phyloP scores from a whole-genome alignment of 2,888 invertebrate species.

The Scelioninae gen. 1 region DNA sequence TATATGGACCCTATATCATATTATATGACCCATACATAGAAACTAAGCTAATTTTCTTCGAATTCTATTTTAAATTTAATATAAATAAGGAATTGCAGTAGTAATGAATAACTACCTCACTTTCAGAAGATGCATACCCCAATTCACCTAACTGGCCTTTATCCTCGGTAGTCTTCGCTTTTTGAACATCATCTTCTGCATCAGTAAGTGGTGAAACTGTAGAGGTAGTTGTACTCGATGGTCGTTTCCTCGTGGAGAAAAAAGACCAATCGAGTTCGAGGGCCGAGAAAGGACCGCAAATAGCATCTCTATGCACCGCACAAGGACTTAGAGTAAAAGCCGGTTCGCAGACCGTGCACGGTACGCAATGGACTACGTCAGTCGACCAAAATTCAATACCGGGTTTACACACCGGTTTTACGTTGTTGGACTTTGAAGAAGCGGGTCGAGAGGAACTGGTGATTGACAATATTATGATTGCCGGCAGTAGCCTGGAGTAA shows the following conservation, averaged over 20 bases:
- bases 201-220: neutral
- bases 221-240: constrained; percentile 50
- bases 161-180: constrained; percentile 9
- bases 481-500: constrained; percentile 75
- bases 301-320: constrained; percentile 90
- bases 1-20: too few species aligned
- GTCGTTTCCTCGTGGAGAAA: constrained; percentile 84
- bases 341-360: constrained; percentile 89
- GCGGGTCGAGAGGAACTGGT: constrained; percentile 70
- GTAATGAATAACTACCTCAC: too few species aligned
- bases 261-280: constrained; percentile 88
- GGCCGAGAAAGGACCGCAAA: constrained; percentile 89
- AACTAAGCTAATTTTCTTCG: too few species aligned
- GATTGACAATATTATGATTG: constrained; percentile 77
- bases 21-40: too few species aligned
- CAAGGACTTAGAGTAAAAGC: constrained; percentile 89
- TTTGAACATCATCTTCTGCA: neutral
- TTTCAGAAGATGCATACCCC: constrained; percentile 26
- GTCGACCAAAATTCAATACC: constrained; percentile 90
- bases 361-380: constrained; percentile 87
- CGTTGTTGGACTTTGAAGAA: constrained; percentile 63
- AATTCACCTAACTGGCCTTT: constrained; percentile 2
- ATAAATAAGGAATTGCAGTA: too few species aligned
- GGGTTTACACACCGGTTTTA: constrained; percentile 82
- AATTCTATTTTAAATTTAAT: too few species aligned